These are phyloP conservation scores for Tricholauxania praeusta DNA, from an alignment of 2,888 invertebrate genomes.

Conservation along the genomic window DNA sequence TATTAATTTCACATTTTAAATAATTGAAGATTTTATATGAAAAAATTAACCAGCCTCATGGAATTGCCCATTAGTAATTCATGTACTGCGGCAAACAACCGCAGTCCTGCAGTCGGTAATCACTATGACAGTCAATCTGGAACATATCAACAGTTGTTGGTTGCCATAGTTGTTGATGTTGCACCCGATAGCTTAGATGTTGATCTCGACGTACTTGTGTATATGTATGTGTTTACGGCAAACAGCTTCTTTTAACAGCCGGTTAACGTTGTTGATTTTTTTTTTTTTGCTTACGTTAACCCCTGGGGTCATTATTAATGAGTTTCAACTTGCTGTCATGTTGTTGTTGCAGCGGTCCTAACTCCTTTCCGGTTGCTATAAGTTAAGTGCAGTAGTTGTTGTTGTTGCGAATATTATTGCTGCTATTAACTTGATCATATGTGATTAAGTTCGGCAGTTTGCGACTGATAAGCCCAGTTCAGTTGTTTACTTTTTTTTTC, in stretches of 20 bases:
- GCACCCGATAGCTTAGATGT: neutral
- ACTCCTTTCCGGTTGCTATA: constrained; percentile 11
- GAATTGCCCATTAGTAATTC: neutral
- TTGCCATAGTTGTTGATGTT: neutral
- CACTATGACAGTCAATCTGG: constrained; percentile 3
- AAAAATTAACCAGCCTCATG: too few relatives aligned
- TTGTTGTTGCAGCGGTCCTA: neutral
- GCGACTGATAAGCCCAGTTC: constrained; percentile 11
- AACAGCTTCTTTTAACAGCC: constrained; percentile 29
- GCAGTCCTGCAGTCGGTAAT: neutral
- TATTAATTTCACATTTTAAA: too few relatives aligned
- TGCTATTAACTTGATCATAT: constrained; percentile 28
- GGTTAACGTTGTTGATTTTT: constrained; percentile 30
- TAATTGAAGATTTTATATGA: too few relatives aligned
- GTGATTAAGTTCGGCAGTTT: constrained; percentile 32
- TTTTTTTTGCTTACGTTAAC: constrained; percentile 29
- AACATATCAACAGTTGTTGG: constrained; percentile 1
- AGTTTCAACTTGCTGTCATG: constrained; percentile 30
- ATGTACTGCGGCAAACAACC: neutral
- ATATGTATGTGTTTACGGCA: constrained; percentile 2
- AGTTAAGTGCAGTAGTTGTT: constrained; percentile 16
- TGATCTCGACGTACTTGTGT: neutral
- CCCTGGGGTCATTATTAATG: constrained; percentile 42
- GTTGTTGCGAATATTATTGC: neutral
- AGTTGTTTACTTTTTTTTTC: neutral